Evolutionary conservation across 2,888 invertebrate genomes (phyloP), one percentile per base, ranked within the genome.

Genomic region (Acrobeloides nanus): DNA sequence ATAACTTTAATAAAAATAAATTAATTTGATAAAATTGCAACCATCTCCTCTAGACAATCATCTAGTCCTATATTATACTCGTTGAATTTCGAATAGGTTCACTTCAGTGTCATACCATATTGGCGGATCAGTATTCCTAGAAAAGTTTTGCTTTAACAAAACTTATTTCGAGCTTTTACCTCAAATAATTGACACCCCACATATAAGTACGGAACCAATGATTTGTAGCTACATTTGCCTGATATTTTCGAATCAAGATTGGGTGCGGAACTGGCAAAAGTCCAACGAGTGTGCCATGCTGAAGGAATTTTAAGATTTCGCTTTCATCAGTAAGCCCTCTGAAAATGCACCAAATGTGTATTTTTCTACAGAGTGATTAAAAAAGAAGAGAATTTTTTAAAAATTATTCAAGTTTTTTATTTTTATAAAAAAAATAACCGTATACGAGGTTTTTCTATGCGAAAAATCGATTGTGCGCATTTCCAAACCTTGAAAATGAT

Each of bases 81-180:
- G 44, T 39, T 97, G 95, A 71, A 97, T 95, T 80, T 97, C 97
- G 79, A 97, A 97, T 56, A 97, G 80, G 76, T 93, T 93, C 41
- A 97, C 95, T 73, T 95, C 89, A 0, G 97, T 97, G 75, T 97
- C 95, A 76, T 93, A 95, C 97, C 97, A 97, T 62, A 97, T 86
- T 0, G 97, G 93, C 10, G 97, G 97, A 75, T 95, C 93, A 45
- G 92, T 86, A 77, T 97, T 97, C 70, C 92, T 88, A 79, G 37
- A 81, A 66, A 24, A 21, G 23, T 8, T 38, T 29, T n/a, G 7
- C 23, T 24, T n/a, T 4, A 10, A 3, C 10, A 45, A 43, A 29
- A 12, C 12, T 29, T 8, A 29, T 29, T 29, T 8, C 15, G 29
- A 12, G 21, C 70, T 71, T n/a, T n/a, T 74, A 87, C 84, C 89